Evolutionary conservation across 2,113 vertebrate genomes (phyloP).

Genomic region (Lonchura striata): DNA sequence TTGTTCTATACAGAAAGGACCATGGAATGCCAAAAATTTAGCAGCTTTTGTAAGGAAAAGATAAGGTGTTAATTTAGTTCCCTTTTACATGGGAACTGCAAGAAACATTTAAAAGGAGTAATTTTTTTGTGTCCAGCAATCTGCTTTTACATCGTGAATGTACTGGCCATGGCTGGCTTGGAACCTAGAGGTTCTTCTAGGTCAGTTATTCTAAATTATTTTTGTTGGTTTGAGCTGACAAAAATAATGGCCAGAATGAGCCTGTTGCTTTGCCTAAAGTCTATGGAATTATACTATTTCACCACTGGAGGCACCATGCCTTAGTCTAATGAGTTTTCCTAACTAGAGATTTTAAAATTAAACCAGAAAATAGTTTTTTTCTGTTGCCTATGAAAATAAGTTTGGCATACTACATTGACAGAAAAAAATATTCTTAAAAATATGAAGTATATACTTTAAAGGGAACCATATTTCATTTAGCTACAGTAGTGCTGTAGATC

Average conservation of each 20-base stretch:
- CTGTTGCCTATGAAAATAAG: background rate
- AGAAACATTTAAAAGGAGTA: background rate
- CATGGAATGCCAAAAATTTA: background rate
- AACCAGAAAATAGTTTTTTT: background rate
- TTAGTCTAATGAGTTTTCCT: background rate
- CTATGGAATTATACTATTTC: background rate
- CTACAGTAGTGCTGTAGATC: background rate
- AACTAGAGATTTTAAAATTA: background rate
- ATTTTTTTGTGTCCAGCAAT: background rate
- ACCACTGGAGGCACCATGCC: background rate
- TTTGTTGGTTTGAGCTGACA: background rate
- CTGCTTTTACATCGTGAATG: background rate
- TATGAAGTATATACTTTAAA: background rate
- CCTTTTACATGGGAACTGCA: background rate
- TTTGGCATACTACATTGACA: background rate
- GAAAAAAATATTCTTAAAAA: background rate
- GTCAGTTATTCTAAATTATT: background rate
- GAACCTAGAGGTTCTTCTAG: background rate
- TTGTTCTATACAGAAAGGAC: background rate
- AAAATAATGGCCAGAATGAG: background rate
- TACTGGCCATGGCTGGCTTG: background rate
- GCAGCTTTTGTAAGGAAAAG: background rate
- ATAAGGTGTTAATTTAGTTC: background rate
- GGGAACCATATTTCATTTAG: background rate
- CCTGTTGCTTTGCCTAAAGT: background rate